Conservation (phyloP, 2,113 vertebrate genomes). For the Polypterus bichir region DNA sequence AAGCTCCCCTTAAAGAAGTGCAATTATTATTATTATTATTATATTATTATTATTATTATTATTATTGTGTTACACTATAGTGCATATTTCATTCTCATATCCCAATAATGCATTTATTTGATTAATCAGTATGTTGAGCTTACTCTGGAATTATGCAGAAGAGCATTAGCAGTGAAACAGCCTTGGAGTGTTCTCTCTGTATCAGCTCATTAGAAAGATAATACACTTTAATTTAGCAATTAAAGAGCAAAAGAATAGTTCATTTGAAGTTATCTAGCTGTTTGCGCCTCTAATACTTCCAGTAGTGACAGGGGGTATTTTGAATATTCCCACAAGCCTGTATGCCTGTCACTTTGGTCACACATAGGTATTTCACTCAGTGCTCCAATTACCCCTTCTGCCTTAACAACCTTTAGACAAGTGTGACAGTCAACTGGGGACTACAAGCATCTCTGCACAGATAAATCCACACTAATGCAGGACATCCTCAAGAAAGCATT, state of each 20-base stretch:
- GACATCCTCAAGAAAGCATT: too few species aligned
- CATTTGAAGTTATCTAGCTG: conserved; percentile 11
- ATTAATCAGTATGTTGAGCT: too few species aligned
- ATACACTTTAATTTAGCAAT: conserved; percentile 26
- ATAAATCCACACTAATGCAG: too few species aligned
- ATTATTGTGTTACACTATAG: too few species aligned
- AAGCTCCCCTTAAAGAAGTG: too few species aligned
- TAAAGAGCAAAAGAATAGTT: conserved; percentile 30
- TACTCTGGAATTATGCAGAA: not conserved
- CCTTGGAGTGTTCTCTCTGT: conserved; percentile 22
- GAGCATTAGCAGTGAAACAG: not conserved
- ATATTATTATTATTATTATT: too few species aligned
- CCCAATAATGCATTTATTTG: not conserved
- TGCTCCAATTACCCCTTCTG: not conserved
- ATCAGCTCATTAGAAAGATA: conserved; percentile 39
- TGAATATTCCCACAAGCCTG: not conserved
- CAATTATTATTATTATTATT: too few species aligned
- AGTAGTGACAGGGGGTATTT: not conserved
- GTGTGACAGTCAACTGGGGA: not conserved
- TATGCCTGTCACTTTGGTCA: not conserved
- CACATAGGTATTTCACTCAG: not conserved
- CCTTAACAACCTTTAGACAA: not conserved
- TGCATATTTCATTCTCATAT: conserved; percentile 29
- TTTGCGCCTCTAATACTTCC: not conserved
- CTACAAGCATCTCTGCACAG: not conserved